Base-by-base conservation (phyloP, 1,140 invertebrate species). In the Colletes latitarsis region DNA sequence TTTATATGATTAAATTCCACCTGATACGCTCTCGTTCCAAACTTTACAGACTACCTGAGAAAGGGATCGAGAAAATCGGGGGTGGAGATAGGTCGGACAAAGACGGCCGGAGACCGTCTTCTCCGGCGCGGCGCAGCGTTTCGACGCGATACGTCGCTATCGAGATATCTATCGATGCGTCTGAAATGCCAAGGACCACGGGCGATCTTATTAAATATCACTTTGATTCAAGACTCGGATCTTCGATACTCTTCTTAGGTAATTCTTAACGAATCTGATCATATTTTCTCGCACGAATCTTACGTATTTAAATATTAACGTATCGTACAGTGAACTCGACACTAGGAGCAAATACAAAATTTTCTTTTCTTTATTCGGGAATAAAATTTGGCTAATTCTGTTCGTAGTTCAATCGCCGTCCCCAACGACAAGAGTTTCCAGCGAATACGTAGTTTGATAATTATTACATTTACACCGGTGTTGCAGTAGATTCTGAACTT, bases 1-100 rank as follows among this genome's bases (percentile, higher is more conserved):
- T 89, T 89, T 89, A 82, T 88, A 88, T 86, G 88, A 89, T 89
- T 88, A 88, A 89, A 89, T 88, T 88, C 82, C 77, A 88, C 84
- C 83, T 86, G 85, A 88, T 88, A 88, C 84, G 63, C 72, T 71
- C 58, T 55, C 68, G 43, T 66, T 74, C 53, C 64, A 77, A 89
- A 89, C 86, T 89, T 89, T 84, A 88, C 87, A 88, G 88, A 89
- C 88, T 84, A 82, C 62, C 78, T 55, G 71, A 71, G 74, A 81
- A 84, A 76, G 66, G 17, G 73, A 41, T 57, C 52, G 52, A 73
- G 77, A 74, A 70, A 58, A 49, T 39, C 9, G 17, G 43, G 52
- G 39, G 21, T 6, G 39, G 41, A 9, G 19, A 21, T 46, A 55
- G 8, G n/a, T 6, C 14, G 67, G 57, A 77, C 60, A 66, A 69